Evolutionary conservation across 1,140 invertebrate genomes (phyloP), one percentile per base, ranked within the genome.

Genomic region (Heliothis subflexa): DNA sequence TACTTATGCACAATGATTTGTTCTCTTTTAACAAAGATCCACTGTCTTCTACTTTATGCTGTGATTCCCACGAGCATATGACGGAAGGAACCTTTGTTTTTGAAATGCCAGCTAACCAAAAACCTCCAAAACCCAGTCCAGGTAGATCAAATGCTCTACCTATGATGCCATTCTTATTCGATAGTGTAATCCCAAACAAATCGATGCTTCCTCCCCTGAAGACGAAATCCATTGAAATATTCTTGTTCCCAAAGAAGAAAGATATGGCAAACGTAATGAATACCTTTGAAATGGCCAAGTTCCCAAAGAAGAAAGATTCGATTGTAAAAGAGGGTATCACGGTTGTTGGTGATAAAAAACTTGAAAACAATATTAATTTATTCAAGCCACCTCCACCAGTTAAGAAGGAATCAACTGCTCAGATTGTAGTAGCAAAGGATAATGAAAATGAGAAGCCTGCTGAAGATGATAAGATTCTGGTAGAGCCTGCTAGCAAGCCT

Each of bases 181-280:
- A 90, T 2, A 85, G 54, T 18, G 7, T 86, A 0, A 64, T 82
- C 10, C 81, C 83, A 57, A 89, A 83, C 55, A 85, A 80, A 77
- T 73, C 84, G n/a, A 75, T 73, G 55, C 66, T 85, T 12, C 52
- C 71, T 0, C 82, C 84, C 59, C 21, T 81, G 0, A 88, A 89
- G 76, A 71, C 89, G 11, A 88, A 89, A 83, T 71, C 84, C 16
- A 81, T 92, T 2, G 91, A 93, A 86, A 88, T 92, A 59, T 85
- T 91, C 45, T 78, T 93, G 3, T 88, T 89, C 78, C 91, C 91
- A 0, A 91, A 91, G 49, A 88, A 89, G 54, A 85, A 84, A 57
- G 86, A 87, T n/a, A n/a, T 80, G 54, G 45, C 62, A 21, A 66
- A 40, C 47, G 62, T 66, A 2, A 21, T 21, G 10, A 66, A 33